Evolutionary conservation across 2,888 invertebrate species (phyloP).

Genomic region (Teleogryllus oceanicus): DNA sequence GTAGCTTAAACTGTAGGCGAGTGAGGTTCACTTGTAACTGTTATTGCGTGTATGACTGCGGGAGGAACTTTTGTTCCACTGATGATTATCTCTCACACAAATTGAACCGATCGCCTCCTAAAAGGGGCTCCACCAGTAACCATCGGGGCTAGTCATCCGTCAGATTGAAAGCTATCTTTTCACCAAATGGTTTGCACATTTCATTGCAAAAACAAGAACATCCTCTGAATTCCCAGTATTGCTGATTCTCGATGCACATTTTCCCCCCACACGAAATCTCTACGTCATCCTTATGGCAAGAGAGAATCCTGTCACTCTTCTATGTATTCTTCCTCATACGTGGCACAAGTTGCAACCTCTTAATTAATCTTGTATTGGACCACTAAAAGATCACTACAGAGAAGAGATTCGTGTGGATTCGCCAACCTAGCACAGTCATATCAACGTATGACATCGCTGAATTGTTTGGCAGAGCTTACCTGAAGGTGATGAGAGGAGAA

Average conservation of each 20-base stretch:
- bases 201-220: too few relatives aligned
- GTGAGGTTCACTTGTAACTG: slow-evolving; percentile 29
- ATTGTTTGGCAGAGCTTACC: slow-evolving; percentile 40
- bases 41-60: slow-evolving; percentile 30
- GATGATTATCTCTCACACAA: slow-evolving; percentile 31
- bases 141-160: slow-evolving; percentile 19
- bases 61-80: slow-evolving; percentile 31
- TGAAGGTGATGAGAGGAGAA: slow-evolving; percentile 39
- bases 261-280: neutral
- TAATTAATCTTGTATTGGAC: neutral
- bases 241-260: neutral
- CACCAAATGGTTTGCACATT: too few relatives aligned
- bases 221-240: too few relatives aligned
- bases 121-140: slow-evolving; percentile 28
- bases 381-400: neutral
- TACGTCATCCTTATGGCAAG: neutral
- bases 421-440: neutral
- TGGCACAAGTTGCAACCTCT: neutral
- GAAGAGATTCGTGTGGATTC: neutral
- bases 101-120: slow-evolving; percentile 23
- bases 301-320: neutral
- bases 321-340: neutral
- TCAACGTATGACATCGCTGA: slow-evolving; percentile 37
- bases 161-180: slow-evolving; percentile 24
- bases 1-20: slow-evolving; percentile 26